Percentiles rank a stretch among this genome's conserved stretches.
phyloP scores from a whole-genome alignment of 2,113 vertebrate species.

The Gymnobelideus leadbeateri region DNA sequence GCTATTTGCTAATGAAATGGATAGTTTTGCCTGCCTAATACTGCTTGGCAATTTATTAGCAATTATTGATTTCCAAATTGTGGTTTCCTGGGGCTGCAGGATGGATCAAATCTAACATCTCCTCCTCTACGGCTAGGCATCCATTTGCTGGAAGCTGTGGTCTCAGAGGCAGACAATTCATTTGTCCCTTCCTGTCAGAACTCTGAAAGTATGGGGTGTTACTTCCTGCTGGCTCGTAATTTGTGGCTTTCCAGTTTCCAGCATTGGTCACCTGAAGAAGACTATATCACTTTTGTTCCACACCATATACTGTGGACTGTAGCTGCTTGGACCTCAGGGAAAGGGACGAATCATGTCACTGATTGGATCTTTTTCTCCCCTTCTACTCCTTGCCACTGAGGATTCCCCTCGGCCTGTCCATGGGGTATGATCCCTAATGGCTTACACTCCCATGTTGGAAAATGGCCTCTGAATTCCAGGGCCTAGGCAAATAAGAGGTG shows the following conservation, averaged over 20 bases:
- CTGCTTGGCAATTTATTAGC: constrained; percentile 82
- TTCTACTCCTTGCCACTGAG: neutral
- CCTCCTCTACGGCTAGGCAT: constrained; percentile 72
- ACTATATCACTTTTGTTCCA: neutral
- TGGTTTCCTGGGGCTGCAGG: constrained; percentile 82
- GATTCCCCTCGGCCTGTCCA: neutral
- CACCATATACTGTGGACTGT: neutral
- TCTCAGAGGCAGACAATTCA: constrained; percentile 57
- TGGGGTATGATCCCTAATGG: neutral
- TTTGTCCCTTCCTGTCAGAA: constrained; percentile 56
- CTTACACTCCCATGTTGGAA: neutral
- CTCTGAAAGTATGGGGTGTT: constrained; percentile 49
- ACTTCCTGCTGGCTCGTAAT: constrained; percentile 23
- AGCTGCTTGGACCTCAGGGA: neutral
- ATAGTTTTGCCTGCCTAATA: constrained; percentile 76
- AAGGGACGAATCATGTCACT: neutral
- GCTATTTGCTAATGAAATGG: constrained; percentile 76
- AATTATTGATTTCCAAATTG: constrained; percentile 84
- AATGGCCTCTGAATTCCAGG: neutral
- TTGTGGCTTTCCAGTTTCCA: constrained; percentile 50
- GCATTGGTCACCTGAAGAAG: neutral
- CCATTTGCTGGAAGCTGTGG: constrained; percentile 71
- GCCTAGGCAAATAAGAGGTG: neutral
- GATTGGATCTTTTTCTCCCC: neutral
- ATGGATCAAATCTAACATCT: constrained; percentile 70